Evolutionary conservation across 1,140 invertebrate species (phyloP), one percentile per base, ranked within the genome.

Genomic region (Papilio machaon): DNA sequence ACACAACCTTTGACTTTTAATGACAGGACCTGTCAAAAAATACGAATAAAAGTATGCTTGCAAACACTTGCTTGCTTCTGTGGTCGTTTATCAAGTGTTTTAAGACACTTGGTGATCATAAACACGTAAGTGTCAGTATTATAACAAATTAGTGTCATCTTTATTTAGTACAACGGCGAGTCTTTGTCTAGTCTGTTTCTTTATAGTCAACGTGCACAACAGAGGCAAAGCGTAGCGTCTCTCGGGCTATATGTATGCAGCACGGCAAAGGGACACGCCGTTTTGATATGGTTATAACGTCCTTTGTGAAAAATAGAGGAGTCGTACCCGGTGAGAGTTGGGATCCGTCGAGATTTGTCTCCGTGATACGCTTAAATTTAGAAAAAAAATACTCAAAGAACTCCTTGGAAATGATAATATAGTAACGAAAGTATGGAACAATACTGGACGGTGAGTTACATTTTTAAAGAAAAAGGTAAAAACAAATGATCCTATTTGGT

Each of bases 211-310:
- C 1, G 49, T 52, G 38, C 64, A 86, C 88, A 84, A 91, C 89
- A 91, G 89, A 91, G 85, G 86, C 86, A 85, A 30, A 64, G 60
- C 15, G 49, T 17, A 52, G 60, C 60, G 30, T 35, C 87, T 87
- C 80, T 87, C 82, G 87, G 81, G 79, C 89, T 83, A 93, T 94
- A 92, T 92, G 92, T 94, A 94, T 94, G 91, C 92, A 89, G 84
- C 88, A 81, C 91, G 85, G 92, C 89, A 87, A 90, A 93, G 90
- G 92, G 91, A 92, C 91, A 91, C 88, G 88, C 91, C 87, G 91
- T 92, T 93, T 78, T 94, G 93, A 94, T 94, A 93, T 94, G 93
- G 92, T 93, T 93, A 93, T 94, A 93, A 94, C 91, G 87, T 92
- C 88, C 91, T 93, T 94, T 94, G 92, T 92, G 86, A 88, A 83